Conservation (phyloP, 2,797 vertebrate genomes). For the Poecile montanus region DNA sequence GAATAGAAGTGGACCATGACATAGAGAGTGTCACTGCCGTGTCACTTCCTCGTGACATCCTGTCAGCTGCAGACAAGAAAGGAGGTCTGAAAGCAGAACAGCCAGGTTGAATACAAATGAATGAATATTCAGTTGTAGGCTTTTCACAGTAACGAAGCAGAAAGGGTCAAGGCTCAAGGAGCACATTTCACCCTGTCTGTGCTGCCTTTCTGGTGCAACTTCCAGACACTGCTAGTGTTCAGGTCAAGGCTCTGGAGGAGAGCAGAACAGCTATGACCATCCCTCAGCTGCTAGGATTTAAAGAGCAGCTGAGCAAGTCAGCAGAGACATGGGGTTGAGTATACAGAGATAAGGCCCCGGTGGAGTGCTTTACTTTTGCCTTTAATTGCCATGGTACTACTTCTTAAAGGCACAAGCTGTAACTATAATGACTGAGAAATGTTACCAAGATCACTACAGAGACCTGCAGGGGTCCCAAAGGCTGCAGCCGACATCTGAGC, state of each 20-base stretch:
- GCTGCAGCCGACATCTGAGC: not conserved
- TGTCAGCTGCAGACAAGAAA: slow-evolving; percentile 31
- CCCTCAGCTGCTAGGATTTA: not conserved
- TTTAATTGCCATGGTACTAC: not conserved
- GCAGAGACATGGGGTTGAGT: not conserved
- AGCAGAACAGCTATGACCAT: not conserved
- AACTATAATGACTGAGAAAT: not conserved
- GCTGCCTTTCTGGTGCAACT: not conserved
- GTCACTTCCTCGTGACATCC: slow-evolving; percentile 37
- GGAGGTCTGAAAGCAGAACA: not conserved
- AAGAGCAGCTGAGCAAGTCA: not conserved
- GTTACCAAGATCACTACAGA: not conserved
- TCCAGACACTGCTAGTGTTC: not conserved
- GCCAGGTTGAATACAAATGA: slow-evolving; percentile 38
- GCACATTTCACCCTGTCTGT: not conserved
- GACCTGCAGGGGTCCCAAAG: not conserved
- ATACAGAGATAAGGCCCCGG: not conserved
- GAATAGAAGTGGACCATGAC: slow-evolving; percentile 28
- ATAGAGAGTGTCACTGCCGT: slow-evolving; percentile 1
- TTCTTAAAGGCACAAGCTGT: not conserved
- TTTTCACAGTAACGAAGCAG: slow-evolving; percentile 17
- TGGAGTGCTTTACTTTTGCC: not conserved
- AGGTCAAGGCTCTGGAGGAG: not conserved
- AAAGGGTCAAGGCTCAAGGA: slow-evolving; percentile 7
- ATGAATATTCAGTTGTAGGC: not conserved